phyloP scores from a whole-genome alignment of 2,113 vertebrate genomes.

The Callopanchax toddi region DNA sequence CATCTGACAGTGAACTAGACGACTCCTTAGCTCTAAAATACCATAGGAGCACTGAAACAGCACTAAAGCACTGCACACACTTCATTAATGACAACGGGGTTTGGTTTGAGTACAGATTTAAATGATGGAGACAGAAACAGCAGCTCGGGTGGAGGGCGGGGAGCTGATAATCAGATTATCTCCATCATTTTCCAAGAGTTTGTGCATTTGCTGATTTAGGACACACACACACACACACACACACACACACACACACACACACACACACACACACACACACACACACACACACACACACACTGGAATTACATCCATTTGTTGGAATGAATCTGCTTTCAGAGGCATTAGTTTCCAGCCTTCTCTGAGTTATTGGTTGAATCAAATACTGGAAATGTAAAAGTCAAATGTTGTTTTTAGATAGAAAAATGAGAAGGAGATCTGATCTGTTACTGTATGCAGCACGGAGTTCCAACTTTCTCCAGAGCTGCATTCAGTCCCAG shows the following conservation, averaged over 20 bases:
- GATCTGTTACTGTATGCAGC: slow-evolving; percentile 46
- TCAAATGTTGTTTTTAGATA: not conserved
- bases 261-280: slow-evolving; percentile 1
- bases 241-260: not conserved
- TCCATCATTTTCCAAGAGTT: slow-evolving; percentile 38
- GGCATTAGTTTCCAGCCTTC: slow-evolving; percentile 1
- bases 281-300: slow-evolving; percentile 1
- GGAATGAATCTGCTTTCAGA: slow-evolving; percentile 42
- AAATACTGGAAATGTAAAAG: slow-evolving; percentile 5
- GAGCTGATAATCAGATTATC: slow-evolving; percentile 64
- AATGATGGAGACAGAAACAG: slow-evolving; percentile 36
- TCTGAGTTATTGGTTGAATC: slow-evolving; percentile 10
- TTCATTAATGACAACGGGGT: slow-evolving; percentile 56
- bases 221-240: slow-evolving; percentile 13
- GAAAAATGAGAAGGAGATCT: not conserved
- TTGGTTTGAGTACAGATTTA: slow-evolving; percentile 58
- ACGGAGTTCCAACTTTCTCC: slow-evolving; percentile 31
- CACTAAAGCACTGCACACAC: slow-evolving; percentile 35
- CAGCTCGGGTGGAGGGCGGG: slow-evolving; percentile 21
- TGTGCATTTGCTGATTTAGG: slow-evolving; percentile 59
- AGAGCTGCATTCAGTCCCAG: slow-evolving; percentile 56
- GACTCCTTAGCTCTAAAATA: too few relatives aligned
- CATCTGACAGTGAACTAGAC: too few relatives aligned
- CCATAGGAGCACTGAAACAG: slow-evolving; percentile 40
- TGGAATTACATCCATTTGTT: slow-evolving; percentile 57